phyloP scores from a whole-genome alignment of 92 coral and sea anemone genomes.

The Palythoa grandiflora region DNA sequence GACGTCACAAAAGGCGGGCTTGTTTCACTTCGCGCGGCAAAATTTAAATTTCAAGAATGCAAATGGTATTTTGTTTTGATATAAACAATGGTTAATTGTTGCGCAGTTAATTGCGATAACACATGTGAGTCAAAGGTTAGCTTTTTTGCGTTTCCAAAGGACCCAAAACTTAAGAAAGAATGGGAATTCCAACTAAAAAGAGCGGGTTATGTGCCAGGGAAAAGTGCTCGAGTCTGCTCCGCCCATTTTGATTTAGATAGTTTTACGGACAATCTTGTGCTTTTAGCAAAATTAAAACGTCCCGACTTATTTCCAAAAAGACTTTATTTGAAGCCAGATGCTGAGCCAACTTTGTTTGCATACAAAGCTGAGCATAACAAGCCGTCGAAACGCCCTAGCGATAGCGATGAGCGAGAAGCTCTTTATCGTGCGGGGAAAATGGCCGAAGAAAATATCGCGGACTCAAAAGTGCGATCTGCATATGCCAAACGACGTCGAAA shows the following conservation, averaged over 20 bases:
- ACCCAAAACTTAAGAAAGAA: not conserved
- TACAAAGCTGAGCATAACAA: no score
- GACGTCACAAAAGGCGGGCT: slow-evolving; percentile 30
- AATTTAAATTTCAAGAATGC: not conserved
- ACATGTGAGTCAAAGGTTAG: slow-evolving; percentile 1
- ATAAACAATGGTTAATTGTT: slow-evolving; percentile 13
- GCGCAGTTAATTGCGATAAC: slow-evolving; percentile 3
- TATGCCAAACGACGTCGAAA: no score
- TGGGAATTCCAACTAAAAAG: not conserved
- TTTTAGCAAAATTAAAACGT: no score
- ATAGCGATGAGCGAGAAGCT: no score
- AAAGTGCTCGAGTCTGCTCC: slow-evolving; percentile 4
- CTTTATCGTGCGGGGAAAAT: no score
- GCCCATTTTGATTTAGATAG: not conserved
- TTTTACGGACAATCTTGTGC: no score
- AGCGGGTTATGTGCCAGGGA: slow-evolving; percentile 6
- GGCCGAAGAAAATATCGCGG: no score
- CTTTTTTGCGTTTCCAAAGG: slow-evolving; percentile 26
- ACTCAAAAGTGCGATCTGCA: no score
- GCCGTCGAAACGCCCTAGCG: no score
- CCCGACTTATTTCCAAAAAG: no score
- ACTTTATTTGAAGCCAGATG: no score
- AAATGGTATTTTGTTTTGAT: not conserved
- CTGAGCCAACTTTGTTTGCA: no score
- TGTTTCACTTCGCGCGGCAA: not conserved